A percentile compares a stretch with the other conserved stretches of the same genome.
Evolutionary conservation across 92 coral and sea anemone species (phyloP).

Genomic region (Bergia puertoricense): DNA sequence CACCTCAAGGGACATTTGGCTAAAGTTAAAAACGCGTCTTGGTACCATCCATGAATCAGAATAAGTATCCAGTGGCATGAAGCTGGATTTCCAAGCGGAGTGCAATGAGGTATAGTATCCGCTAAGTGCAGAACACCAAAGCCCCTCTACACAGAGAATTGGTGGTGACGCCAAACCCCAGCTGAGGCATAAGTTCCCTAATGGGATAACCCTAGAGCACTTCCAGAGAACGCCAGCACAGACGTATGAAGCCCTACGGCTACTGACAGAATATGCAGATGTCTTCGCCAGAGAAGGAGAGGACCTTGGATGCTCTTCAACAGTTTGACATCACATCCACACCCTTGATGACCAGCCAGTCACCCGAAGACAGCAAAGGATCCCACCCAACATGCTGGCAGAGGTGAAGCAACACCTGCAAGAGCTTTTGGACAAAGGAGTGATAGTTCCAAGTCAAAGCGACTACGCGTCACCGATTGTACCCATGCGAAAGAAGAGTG

Average conservation of each 20-base stretch:
- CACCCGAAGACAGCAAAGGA: slow-evolving; percentile 48
- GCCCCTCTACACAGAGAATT: not conserved
- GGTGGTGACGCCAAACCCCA: not conserved
- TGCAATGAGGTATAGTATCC: slow-evolving; percentile 6
- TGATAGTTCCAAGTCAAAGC: slow-evolving; percentile 43
- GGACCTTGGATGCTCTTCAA: slow-evolving; percentile 6
- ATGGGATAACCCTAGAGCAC: slow-evolving; percentile 19
- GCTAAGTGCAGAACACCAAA: not conserved
- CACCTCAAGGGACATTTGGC: slow-evolving; percentile 23
- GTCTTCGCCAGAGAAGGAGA: not conserved
- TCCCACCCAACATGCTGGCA: slow-evolving; percentile 42
- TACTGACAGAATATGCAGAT: slow-evolving; percentile 4
- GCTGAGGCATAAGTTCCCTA: not conserved
- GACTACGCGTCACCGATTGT: slow-evolving; percentile 60
- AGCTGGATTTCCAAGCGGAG: not conserved
- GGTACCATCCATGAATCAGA: not conserved
- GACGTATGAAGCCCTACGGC: not conserved
- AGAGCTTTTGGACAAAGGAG: slow-evolving; percentile 46
- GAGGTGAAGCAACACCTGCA: slow-evolving; percentile 62
- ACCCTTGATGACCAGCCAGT: slow-evolving; percentile 53
- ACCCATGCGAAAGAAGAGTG: slow-evolving; percentile 60
- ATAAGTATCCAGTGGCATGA: not conserved
- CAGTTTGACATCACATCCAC: slow-evolving; percentile 44
- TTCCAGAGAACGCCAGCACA: not conserved
- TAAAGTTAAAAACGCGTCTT: slow-evolving; percentile 13